A percentile compares a stretch with the other conserved stretches of the same genome.
Evolutionary conservation across 2,888 invertebrate genomes (phyloP).

Genomic region (Epinotia demarniana): DNA sequence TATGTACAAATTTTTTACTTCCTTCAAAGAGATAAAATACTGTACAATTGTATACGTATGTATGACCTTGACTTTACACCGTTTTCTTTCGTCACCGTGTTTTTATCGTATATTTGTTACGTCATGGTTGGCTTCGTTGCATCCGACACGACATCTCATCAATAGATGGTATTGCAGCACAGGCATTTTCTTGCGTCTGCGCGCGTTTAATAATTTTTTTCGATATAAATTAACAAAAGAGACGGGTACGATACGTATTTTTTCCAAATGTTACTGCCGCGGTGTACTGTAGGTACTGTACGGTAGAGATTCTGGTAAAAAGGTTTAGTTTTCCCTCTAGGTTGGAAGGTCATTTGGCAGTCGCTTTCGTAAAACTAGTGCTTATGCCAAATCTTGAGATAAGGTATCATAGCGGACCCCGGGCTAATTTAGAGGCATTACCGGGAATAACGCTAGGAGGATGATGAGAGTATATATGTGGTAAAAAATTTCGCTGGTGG

Average conservation of each 20-base stretch:
- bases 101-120: constrained; percentile 3
- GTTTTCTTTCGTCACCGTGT: neutral
- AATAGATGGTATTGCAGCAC: constrained; percentile 13
- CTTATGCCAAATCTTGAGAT: too few relatives aligned
- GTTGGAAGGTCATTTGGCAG: too few relatives aligned
- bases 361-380: too few relatives aligned
- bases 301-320: too few relatives aligned
- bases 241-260: neutral
- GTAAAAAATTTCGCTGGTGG: neutral
- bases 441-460: too few relatives aligned
- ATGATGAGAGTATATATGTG: too few relatives aligned
- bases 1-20: neutral
- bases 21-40: neutral
- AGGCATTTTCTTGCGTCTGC: neutral
- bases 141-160: neutral
- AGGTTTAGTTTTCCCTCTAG: too few relatives aligned
- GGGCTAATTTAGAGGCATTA: too few relatives aligned
- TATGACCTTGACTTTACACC: neutral
- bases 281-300: too few relatives aligned
- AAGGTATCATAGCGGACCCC: too few relatives aligned
- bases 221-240: constrained; percentile 3
- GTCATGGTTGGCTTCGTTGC: neutral
- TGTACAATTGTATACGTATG: neutral
- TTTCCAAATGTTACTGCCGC: constrained; percentile 1
- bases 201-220: neutral